These are phyloP conservation scores for Conus canariensis DNA, from an alignment of 2,888 invertebrate genomes.

Conservation along the genomic window DNA sequence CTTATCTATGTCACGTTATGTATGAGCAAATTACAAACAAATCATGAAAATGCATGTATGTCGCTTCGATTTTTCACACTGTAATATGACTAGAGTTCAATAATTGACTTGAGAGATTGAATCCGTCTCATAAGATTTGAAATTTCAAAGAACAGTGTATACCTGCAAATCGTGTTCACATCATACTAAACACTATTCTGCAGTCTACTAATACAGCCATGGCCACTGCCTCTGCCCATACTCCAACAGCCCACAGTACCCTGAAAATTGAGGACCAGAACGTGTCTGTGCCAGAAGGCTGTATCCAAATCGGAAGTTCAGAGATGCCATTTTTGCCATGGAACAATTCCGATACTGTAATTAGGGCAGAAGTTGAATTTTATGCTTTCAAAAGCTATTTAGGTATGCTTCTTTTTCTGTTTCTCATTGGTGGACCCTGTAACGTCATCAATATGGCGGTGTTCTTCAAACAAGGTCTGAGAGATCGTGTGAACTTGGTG, in stretches of 20 bases:
- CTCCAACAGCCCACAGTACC: background rate
- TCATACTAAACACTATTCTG: background rate
- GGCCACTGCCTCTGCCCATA: background rate
- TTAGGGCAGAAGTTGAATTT: background rate
- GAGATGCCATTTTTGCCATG: background rate
- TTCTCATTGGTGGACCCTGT: background rate
- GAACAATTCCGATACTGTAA: background rate
- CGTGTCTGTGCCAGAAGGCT: background rate
- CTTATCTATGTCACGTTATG: too few species aligned
- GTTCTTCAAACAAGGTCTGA: constrained; percentile 3
- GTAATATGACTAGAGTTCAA: background rate
- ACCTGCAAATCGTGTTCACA: too few species aligned
- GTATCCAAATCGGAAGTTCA: background rate
- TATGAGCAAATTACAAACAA: too few species aligned
- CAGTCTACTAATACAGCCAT: background rate
- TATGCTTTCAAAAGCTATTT: too few species aligned
- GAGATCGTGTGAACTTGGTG: background rate
- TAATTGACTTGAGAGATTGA: background rate
- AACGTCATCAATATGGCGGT: constrained; percentile 10
- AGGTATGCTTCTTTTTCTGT: background rate
- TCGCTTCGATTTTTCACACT: background rate
- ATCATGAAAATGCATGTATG: background rate
- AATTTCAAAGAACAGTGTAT: too few species aligned
- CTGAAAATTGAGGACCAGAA: background rate
- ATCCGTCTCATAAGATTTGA: too few species aligned